Conservation (phyloP, 2,113 vertebrate genomes). For the Artemisiospiza belli region DNA sequence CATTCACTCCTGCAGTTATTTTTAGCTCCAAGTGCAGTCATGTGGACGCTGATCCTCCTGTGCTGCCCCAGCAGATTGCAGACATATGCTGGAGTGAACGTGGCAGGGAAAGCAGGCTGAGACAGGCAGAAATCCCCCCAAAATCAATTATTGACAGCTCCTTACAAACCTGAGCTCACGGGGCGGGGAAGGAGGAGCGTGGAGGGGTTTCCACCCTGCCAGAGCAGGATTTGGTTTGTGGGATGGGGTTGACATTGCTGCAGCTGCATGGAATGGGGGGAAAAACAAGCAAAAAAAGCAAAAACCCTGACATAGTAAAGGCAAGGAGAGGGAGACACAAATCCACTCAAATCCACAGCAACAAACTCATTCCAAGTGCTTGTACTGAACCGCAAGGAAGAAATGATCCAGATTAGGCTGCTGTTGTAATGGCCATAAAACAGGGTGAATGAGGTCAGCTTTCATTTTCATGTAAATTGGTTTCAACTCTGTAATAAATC, state of each 20-base stretch:
- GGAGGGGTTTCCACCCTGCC: neutral
- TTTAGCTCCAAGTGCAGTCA: constrained; percentile 50
- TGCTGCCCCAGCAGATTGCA: constrained; percentile 34
- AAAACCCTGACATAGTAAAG: neutral
- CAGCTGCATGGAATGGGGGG: accelerated
- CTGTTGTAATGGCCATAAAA: neutral
- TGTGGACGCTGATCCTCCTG: constrained; percentile 31
- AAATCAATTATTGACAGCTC: neutral
- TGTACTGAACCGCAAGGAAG: neutral
- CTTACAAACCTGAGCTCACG: accelerated
- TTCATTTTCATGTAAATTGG: neutral
- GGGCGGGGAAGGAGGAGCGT: accelerated
- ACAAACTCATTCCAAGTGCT: neutral
- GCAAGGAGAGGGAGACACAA: neutral
- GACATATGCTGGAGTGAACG: constrained; percentile 36
- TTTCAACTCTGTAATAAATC: neutral
- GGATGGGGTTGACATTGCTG: neutral
- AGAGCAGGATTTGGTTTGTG: accelerated
- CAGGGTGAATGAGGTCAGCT: neutral
- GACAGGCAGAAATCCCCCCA: neutral
- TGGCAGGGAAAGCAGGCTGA: constrained; percentile 24
- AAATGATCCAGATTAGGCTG: neutral
- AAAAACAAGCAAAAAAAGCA: neutral
- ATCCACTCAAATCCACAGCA: neutral
- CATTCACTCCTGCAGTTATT: neutral